A percentile compares a stretch with the other conserved stretches of the same genome.
These are phyloP conservation scores for Hypselothyrea guttata DNA, from an alignment of 2,888 invertebrate species.

Conservation along the genomic window DNA sequence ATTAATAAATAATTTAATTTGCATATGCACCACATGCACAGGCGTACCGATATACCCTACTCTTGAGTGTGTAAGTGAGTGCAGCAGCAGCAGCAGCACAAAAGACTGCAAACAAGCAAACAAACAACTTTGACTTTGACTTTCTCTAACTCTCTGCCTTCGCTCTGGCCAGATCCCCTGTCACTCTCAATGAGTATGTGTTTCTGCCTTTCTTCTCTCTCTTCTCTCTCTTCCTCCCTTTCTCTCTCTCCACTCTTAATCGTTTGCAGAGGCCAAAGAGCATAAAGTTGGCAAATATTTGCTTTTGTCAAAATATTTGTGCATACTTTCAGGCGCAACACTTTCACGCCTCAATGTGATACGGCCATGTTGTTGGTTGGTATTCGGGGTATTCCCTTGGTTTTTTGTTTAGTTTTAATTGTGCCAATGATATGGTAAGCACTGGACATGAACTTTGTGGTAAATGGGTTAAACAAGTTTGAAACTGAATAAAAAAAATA, in stretches of 20 bases:
- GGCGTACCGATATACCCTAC: slow-evolving; percentile 9
- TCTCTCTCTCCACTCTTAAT: slow-evolving; percentile 26
- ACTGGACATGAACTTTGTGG: slow-evolving; percentile 28
- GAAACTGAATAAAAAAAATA: slow-evolving; percentile 24
- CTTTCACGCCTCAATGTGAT: slow-evolving; percentile 42
- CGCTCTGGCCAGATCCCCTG: no score
- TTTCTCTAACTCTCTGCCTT: slow-evolving; percentile 51
- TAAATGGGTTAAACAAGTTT: slow-evolving; percentile 30
- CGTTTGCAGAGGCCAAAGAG: slow-evolving; percentile 61
- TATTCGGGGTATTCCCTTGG: neutral
- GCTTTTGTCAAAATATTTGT: slow-evolving; percentile 67
- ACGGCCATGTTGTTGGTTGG: slow-evolving; percentile 1
- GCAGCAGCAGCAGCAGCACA: slow-evolving; percentile 2
- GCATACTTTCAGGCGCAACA: slow-evolving; percentile 52
- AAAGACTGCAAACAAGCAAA: slow-evolving; percentile 51
- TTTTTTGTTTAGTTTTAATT: slow-evolving; percentile 64
- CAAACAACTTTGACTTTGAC: slow-evolving; percentile 72
- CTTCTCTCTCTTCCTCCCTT: neutral
- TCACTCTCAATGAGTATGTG: slow-evolving; percentile 16
- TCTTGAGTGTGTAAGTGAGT: neutral
- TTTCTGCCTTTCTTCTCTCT: neutral
- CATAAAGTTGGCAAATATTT: slow-evolving; percentile 69
- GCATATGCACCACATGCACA: neutral
- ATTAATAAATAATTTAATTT: no score
- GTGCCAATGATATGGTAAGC: slow-evolving; percentile 40